Base-by-base conservation (phyloP, 2,888 invertebrate species). In the Hyppa rectilinea region DNA sequence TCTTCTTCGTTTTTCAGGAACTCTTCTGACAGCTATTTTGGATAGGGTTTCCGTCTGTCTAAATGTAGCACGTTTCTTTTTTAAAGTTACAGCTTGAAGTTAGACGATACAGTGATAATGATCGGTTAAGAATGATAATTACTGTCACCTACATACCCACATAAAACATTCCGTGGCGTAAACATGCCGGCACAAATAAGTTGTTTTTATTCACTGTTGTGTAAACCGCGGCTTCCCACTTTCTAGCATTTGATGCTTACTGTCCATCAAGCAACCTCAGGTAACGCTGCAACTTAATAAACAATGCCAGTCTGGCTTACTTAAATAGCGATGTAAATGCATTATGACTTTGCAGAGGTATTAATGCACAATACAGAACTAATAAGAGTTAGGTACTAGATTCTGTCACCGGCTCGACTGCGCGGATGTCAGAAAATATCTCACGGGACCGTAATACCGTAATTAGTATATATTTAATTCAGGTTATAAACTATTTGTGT, bases 141-240 rank as follows among this genome's bases (percentile, higher is more conserved):
- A 62, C 29, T 70, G 62, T 68, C 75, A 78, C 79, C 78, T 60
- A 81, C n/a, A 71, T 81, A 77, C 66, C 69, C 52, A 81, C 50
- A 81, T 78, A 81, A 71, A 76, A 59, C 62, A 62, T 64, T 36
- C 31, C 47, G 29, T 17, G 60, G 60, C 63, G 59, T 62, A 14
- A 65, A 72, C 29, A 40, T 71, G 52, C 71, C 50, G 58, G 62
- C 59, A 56, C 45, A 82, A 76, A 47, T 71, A 71, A 69, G 66
- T 73, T 62, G 78, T 87, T 88, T 89, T 86, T 88, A 76, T 78
- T 72, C 78, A 71, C 72, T 83, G 80, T 87, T 87, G 84, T 85
- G 81, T 76, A 83, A 83, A 77, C 82, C 74, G 56, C 58, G 64
- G 82, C 82, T 89, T 89, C 85, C 89, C 80, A 80, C 90, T 90